Evolutionary conservation across 2,797 vertebrate species (phyloP).

Genomic region (Saxicola maurus): DNA sequence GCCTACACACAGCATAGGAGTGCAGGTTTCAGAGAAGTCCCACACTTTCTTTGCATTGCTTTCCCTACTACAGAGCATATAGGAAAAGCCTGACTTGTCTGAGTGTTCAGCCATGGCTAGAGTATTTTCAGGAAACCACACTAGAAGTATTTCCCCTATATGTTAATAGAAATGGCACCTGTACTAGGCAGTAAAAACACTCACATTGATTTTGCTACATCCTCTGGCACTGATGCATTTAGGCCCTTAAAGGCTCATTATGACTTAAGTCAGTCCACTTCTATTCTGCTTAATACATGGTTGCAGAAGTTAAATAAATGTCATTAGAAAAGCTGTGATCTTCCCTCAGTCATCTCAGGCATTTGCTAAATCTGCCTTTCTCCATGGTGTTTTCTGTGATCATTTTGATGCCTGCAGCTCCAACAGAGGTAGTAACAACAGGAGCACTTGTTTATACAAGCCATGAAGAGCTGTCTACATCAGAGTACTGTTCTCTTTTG

Average conservation of each 20-base stretch:
- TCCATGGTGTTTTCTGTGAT: constrained; percentile 37
- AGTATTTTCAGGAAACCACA: background rate
- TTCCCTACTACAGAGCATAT: background rate
- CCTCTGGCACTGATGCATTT: background rate
- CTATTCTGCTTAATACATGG: constrained; percentile 7
- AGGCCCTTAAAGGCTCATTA: background rate
- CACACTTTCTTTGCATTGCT: background rate
- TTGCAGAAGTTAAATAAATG: constrained; percentile 32
- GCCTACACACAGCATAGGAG: background rate
- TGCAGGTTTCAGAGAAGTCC: background rate
- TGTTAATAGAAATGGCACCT: background rate
- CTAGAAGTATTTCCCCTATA: background rate
- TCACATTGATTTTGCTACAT: background rate
- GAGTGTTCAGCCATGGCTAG: background rate
- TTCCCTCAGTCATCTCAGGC: constrained; percentile 27
- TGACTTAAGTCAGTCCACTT: background rate
- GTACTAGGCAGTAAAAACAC: background rate
- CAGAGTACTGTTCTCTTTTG: constrained; percentile 19
- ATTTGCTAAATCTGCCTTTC: constrained; percentile 49
- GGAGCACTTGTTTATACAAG: constrained; percentile 61
- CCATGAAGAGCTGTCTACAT: constrained; percentile 37
- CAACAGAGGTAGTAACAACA: constrained; percentile 39
- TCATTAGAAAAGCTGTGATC: constrained; percentile 42
- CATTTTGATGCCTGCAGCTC: constrained; percentile 43
- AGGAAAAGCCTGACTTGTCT: background rate